Evolutionary conservation across 2,797 vertebrate species (phyloP).

Genomic region (Neomorphus geoffroyi): DNA sequence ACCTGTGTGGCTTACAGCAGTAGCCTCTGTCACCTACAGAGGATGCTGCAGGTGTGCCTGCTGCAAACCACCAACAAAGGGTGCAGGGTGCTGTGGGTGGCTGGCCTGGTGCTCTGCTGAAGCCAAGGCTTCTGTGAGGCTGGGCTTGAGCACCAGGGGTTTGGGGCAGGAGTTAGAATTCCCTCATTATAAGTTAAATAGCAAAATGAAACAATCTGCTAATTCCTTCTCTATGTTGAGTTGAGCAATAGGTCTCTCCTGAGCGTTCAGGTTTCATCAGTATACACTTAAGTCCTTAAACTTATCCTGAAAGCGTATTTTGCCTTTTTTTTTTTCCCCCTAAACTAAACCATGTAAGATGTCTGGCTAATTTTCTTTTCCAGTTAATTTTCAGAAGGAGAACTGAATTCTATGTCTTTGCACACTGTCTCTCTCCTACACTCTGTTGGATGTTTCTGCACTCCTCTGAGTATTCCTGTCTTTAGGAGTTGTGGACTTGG

Average conservation of each 20-base stretch:
- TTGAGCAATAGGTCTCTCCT: background rate
- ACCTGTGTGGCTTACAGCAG: background rate
- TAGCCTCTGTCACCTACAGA: background rate
- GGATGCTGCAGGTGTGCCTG: background rate
- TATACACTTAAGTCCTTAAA: background rate
- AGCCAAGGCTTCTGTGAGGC: background rate
- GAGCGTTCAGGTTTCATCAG: background rate
- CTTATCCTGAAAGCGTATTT: background rate
- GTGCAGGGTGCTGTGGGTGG: background rate
- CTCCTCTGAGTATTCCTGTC: background rate
- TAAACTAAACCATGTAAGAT: background rate
- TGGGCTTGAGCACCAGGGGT: background rate
- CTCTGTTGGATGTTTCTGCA: background rate
- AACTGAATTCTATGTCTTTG: background rate
- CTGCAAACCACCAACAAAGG: background rate
- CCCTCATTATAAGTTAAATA: background rate
- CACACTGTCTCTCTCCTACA: background rate
- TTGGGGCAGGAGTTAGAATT: background rate
- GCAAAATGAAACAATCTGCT: background rate
- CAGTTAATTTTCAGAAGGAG: background rate
- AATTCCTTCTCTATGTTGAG: background rate
- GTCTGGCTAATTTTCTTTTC: background rate
- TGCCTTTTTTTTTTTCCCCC: background rate
- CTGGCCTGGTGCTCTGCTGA: background rate
- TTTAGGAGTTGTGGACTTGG: background rate